Evolutionary conservation across 1,140 invertebrate species (phyloP), one percentile per base, ranked within the genome.

Genomic region (Kradibia gibbosae): DNA sequence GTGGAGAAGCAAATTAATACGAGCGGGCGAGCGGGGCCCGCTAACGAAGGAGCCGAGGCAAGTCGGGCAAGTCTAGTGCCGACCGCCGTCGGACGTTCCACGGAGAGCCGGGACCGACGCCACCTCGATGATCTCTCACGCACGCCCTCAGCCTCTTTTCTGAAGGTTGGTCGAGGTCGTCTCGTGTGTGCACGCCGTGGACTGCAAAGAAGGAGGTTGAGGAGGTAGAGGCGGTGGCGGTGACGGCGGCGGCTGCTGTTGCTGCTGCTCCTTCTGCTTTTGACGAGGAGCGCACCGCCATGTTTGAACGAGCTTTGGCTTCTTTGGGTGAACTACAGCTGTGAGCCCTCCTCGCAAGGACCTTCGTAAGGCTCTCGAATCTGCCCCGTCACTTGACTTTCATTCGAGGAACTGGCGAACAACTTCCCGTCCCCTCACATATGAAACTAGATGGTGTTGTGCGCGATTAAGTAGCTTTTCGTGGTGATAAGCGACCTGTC

Each of bases 1-100:
- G 86, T 87, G 86, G 86, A 82, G 87, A 90, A 89, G 89, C 88
- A 89, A 91, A 91, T 91, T 91, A 90, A 91, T 91, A 90, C 89
- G 86, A 88, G 85, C 87, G 88, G 85, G 85, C 87, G 86, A 89
- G 86, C 89, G 87, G 86, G 73, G 85, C 87, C 86, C 88, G 88
- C 86, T 90, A 90, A 91, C 89, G 88, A 91, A 90, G 87, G 89
- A 89, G 87, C 85, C 85, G 86, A 89, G 86, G 87, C 88, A 87
- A 53, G 28, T 31, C 72, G 31, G 42, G 42, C 76, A 70, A 81
- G 89, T 90, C 87, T 89, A 88, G 87, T 87, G 85, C 86, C 90
- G 90, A 90, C 89, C 89, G 86, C 82, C 84, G 76, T 57, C 74
- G 60, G 74, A 79, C 48, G 31, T 60, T 76, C 74, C 34, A 76